These are phyloP conservation scores for Castor canadensis DNA, from an alignment of 2,113 vertebrate species.

Conservation along the genomic window DNA sequence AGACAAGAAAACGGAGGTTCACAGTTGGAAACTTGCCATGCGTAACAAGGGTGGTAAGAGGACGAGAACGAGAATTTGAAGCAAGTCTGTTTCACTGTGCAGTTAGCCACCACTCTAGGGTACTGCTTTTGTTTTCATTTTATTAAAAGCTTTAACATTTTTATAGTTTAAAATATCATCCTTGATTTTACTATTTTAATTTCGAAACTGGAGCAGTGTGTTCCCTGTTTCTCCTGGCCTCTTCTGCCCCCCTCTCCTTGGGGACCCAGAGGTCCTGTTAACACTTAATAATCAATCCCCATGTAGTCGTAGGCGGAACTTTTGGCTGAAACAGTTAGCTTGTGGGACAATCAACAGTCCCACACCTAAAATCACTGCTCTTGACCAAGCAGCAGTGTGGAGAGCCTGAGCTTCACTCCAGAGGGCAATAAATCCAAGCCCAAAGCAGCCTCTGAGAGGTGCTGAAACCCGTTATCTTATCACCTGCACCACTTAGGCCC, in stretches of 20 bases:
- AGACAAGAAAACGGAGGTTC: neutral
- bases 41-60: neutral
- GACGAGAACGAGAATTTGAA: neutral
- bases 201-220: neutral
- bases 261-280: constrained; percentile 18
- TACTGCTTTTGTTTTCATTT: neutral
- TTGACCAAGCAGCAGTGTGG: constrained; percentile 35
- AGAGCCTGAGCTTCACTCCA: constrained; percentile 36
- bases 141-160: neutral
- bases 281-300: neutral
- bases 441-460: neutral
- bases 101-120: neutral
- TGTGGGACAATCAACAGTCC: neutral
- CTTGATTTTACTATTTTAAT: neutral
- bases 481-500: neutral
- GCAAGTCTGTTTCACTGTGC: neutral
- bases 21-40: neutral
- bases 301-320: neutral
- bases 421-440: constrained; percentile 37
- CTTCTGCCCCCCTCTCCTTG: neutral
- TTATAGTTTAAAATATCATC: neutral
- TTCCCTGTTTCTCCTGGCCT: neutral
- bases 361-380: neutral
- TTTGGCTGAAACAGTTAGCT: neutral
- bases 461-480: neutral